Evolutionary conservation across 2,888 invertebrate genomes (phyloP), one percentile per base, ranked within the genome.

Genomic region (Heliconius ismenius): DNA sequence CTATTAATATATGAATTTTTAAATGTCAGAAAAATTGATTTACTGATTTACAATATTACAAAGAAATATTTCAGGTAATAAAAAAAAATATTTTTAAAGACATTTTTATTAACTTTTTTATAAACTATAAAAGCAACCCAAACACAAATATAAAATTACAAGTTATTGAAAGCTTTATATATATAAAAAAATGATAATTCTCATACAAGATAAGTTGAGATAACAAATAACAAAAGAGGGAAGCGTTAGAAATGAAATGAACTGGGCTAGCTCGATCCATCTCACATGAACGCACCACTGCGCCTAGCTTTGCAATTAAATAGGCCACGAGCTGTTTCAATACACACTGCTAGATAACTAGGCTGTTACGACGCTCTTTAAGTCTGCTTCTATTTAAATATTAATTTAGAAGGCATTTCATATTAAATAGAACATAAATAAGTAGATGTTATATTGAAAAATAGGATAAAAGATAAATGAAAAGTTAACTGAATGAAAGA

Each of bases 281-380:
- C 83, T 83, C 84, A 86, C 85, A 83, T 87, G 88, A 88, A 87
- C 83, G 88, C 87, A 82, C 83, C 84, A 77, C 73, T 79, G 77
- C 77, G 43, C 80, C 80, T 77, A 80, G 81, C 81, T 82, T 85
- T 86, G 84, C 85, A 86, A 88, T 88, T 86, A 88, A 87, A 84
- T 88, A 84, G 86, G 81, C 76, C 81, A 83, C 78, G 67, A 77
- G 68, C 73, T 77, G 75, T 76, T 74, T 77, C 63, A 77, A 80
- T 75, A 74, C 67, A 76, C 75, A 74, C 65, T 65, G 70, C 39
- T 65, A 58, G 65, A 64, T 73, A 69, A 49, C 62, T 70, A 72
- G 58, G 36, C 58, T 18, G 70, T 70, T 36, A 70, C 70, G 58
- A 21, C 32, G 70, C 58, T 70, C 58, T 32, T 58, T 70, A 70